Conservation (phyloP, 53 echinoderm and acorn worm species). For the Crossaster papposus region DNA sequence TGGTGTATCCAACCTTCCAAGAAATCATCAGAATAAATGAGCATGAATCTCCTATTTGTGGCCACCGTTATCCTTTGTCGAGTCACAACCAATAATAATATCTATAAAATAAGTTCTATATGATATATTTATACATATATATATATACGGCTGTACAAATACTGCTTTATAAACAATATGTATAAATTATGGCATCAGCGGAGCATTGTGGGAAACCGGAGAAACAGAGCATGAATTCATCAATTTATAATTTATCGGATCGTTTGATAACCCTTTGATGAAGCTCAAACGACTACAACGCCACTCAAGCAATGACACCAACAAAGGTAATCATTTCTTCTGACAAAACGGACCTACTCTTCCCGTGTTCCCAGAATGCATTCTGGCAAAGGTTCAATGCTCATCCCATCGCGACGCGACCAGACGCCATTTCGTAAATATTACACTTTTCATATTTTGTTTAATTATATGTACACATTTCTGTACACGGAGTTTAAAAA, state of each 20-base stretch:
- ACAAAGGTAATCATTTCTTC: background rate
- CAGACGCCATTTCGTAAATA: constrained; percentile 45
- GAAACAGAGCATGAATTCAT: background rate
- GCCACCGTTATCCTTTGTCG: background rate
- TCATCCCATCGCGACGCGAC: background rate
- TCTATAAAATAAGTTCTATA: constrained; percentile 48
- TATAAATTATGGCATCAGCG: constrained; percentile 15
- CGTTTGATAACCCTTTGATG: background rate
- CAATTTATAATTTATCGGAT: background rate
- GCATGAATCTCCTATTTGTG: background rate
- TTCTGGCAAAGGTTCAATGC: constrained; percentile 3
- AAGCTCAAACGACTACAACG: background rate
- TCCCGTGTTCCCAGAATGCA: background rate
- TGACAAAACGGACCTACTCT: background rate
- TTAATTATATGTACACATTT: constrained; percentile 39
- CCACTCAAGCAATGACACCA: background rate
- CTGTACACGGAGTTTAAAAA: constrained; percentile 27
- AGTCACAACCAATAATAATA: background rate
- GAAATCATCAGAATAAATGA: background rate
- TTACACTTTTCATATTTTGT: background rate
- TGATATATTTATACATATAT: constrained; percentile 32
- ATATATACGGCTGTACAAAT: constrained; percentile 46
- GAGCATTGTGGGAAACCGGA: background rate
- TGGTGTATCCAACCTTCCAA: too few relatives aligned
- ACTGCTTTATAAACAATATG: constrained; percentile 15